Evolutionary conservation across 2,113 vertebrate species (phyloP).

Genomic region (Pterocles burchelli): DNA sequence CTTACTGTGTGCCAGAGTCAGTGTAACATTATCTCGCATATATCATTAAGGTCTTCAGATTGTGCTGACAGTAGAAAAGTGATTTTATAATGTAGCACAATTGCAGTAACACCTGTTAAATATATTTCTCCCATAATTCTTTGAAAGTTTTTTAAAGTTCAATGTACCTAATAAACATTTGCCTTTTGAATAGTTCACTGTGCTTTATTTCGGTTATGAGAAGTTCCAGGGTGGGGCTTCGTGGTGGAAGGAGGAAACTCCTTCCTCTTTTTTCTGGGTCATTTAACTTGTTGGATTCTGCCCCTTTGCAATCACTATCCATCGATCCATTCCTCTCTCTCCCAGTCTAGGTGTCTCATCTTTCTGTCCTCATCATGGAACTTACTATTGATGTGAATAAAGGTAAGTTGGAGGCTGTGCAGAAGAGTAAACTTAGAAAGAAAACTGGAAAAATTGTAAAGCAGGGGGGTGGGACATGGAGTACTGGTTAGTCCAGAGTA

Average conservation of each 20-base stretch:
- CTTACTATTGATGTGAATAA: neutral
- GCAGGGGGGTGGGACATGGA: neutral
- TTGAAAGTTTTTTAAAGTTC: slow-evolving; percentile 62
- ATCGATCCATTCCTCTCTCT: neutral
- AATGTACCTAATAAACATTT: slow-evolving; percentile 74
- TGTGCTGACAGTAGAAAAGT: slow-evolving; percentile 29
- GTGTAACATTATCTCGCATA: neutral
- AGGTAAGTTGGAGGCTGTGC: neutral
- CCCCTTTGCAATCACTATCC: neutral
- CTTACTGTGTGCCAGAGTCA: slow-evolving; percentile 6
- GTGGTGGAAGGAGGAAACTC: neutral
- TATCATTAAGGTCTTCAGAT: slow-evolving; percentile 30
- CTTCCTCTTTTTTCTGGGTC: neutral
- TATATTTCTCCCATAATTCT: slow-evolving; percentile 70
- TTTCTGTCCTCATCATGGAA: neutral
- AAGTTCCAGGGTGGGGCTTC: neutral
- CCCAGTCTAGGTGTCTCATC: neutral
- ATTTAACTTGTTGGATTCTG: neutral
- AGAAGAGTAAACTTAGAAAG: neutral
- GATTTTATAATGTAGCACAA: slow-evolving; percentile 54
- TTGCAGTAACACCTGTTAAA: slow-evolving; percentile 62
- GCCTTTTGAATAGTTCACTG: slow-evolving; percentile 67
- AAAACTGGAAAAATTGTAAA: neutral
- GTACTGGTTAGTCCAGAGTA: neutral
- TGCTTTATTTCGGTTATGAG: slow-evolving; percentile 23